phyloP scores from a whole-genome alignment of 2,113 vertebrate species.

The Ammodytes marinus region DNA sequence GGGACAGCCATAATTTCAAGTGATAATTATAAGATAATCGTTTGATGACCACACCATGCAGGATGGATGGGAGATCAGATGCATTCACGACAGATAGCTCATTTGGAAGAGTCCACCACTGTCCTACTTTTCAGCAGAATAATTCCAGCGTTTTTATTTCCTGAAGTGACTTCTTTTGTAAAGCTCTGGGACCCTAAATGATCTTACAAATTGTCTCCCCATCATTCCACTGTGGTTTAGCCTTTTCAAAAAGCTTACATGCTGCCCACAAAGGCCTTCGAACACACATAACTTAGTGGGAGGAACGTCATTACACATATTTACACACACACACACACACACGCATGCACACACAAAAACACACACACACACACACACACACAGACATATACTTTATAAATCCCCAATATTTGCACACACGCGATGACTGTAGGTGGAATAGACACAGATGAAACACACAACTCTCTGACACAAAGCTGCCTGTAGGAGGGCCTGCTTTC shows the following conservation, averaged over 20 bases:
- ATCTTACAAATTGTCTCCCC: conserved; percentile 51
- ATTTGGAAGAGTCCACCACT: conserved; percentile 41
- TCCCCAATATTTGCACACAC: conserved; percentile 48
- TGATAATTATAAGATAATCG: conserved; percentile 38
- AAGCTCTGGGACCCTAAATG: conserved; percentile 41
- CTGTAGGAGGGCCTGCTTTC: conserved; percentile 82
- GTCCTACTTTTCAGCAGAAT: conserved; percentile 33
- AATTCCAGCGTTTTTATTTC: conserved; percentile 16
- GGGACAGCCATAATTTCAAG: conserved; percentile 5
- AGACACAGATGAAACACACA: conserved; percentile 64
- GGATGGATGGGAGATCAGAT: conserved; percentile 57
- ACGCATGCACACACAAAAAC: conserved; percentile 35
- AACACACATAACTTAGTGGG: conserved; percentile 80
- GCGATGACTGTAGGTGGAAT: conserved; percentile 64
- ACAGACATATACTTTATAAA: conserved; percentile 33
- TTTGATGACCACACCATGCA: conserved; percentile 3
- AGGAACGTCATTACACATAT: conserved; percentile 75
- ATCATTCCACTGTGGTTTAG: conserved; percentile 60
- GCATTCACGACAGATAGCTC: conserved; percentile 28
- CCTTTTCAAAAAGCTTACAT: conserved; percentile 64
- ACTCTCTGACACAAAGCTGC: conserved; percentile 42
- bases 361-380: conserved; percentile 33
- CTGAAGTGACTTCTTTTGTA: conserved; percentile 40
- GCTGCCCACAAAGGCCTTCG: conserved; percentile 72
- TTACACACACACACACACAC: conserved; percentile 39